Conservation (phyloP, 1,140 invertebrate species). For the Diabrotica undecimpunctata region DNA sequence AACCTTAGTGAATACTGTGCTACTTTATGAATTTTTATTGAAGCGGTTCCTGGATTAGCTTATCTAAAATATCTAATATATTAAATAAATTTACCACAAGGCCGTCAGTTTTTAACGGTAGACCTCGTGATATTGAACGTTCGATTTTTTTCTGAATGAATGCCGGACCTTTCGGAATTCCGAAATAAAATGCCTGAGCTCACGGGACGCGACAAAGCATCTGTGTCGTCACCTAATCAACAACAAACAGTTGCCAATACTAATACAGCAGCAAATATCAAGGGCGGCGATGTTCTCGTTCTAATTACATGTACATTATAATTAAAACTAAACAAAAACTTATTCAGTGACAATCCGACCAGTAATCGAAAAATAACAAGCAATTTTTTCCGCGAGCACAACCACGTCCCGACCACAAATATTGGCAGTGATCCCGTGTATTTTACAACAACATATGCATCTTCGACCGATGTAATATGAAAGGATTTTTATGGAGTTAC, state of each 20-base stretch:
- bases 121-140: too few species aligned
- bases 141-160: too few species aligned
- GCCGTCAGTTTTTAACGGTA: too few species aligned
- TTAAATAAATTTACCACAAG: too few species aligned
- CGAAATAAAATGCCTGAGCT: neutral
- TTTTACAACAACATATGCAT: constrained; percentile 7
- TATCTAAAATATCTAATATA: too few species aligned
- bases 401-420: constrained; percentile 4
- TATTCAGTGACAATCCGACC: neutral
- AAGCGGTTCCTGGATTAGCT: too few species aligned
- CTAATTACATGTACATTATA: neutral
- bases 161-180: too few species aligned
- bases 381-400: neutral
- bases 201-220: neutral
- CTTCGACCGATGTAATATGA: neutral
- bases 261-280: constrained; percentile 17
- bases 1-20: too few species aligned
- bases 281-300: constrained; percentile 19
- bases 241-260: neutral
- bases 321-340: constrained; percentile 3
- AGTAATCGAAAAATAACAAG: neutral
- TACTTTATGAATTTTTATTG: too few species aligned
- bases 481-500: constrained; percentile 17
- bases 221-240: neutral
- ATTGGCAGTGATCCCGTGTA: constrained; percentile 19